A percentile compares a stretch with the other conserved stretches of the same genome.
Conservation (phyloP, 1,140 invertebrate genomes). For the Lordiphosa collinella region DNA sequence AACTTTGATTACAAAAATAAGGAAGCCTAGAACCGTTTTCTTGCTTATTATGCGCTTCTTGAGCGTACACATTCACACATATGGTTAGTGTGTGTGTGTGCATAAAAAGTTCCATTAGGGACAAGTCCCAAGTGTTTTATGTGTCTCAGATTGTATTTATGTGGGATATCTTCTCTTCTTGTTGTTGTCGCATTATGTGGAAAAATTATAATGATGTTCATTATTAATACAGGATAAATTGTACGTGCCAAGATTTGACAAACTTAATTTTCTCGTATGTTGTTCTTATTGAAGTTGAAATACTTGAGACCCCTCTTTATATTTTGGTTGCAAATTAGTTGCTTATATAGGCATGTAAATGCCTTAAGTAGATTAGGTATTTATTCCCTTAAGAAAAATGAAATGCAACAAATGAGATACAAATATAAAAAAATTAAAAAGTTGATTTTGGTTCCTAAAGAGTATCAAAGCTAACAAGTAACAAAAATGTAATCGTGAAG, state of each 20-base stretch:
- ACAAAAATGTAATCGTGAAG: too few species aligned
- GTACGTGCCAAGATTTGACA: constrained; percentile 33
- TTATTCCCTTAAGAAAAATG: background rate
- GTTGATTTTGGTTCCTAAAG: too few species aligned
- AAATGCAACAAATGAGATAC: too few species aligned
- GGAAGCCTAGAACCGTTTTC: constrained; percentile 38
- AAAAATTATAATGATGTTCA: constrained; percentile 50
- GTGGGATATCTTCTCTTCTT: constrained; percentile 13
- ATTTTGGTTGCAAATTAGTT: constrained; percentile 4
- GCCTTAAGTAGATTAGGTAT: constrained; percentile 6
- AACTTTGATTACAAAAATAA: constrained; percentile 43
- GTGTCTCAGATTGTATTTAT: constrained; percentile 19
- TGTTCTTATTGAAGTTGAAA: constrained; percentile 1
- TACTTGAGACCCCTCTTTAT: background rate
- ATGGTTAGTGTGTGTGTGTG: constrained; percentile 16
- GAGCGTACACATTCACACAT: background rate
- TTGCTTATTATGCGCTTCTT: constrained; percentile 47
- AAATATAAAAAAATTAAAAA: too few species aligned
- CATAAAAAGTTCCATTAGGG: constrained; percentile 44
- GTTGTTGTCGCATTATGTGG: constrained; percentile 34
- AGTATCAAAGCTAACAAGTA: too few species aligned
- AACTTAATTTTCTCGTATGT: constrained; percentile 2
- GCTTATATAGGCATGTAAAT: constrained; percentile 5
- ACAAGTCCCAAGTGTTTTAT: constrained; percentile 43
- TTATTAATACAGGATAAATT: constrained; percentile 50